These are phyloP conservation scores for Saiga tatarica DNA, from an alignment of 2,113 vertebrate genomes.

Conservation along the genomic window DNA sequence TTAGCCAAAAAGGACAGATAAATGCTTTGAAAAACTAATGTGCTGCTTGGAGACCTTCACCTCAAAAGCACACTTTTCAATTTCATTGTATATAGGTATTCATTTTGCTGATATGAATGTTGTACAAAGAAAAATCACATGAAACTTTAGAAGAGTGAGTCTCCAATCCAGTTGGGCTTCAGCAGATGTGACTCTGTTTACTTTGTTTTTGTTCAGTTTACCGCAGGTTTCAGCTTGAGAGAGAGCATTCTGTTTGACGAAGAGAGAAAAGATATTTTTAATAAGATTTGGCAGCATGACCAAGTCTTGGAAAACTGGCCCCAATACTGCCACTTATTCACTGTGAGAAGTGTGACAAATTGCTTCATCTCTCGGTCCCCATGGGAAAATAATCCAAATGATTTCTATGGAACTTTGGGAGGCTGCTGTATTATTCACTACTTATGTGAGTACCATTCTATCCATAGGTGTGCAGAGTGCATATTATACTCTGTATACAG, in stretches of 20 bases:
- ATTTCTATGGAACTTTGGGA: background rate
- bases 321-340: background rate
- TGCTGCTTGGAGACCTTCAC: background rate
- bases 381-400: background rate
- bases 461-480: background rate
- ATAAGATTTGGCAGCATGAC: accelerated
- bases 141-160: background rate
- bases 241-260: background rate
- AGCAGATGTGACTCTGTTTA: background rate
- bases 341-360: background rate
- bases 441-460: background rate
- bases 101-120: background rate
- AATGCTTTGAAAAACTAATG: background rate
- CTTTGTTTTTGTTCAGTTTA: background rate
- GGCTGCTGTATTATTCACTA: background rate
- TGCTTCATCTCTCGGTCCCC: background rate
- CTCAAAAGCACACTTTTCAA: background rate
- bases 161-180: background rate
- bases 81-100: background rate
- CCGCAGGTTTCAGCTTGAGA: background rate
- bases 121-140: background rate
- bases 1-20: background rate
- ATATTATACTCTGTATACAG: background rate
- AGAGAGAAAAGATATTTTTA: background rate
- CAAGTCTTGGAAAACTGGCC: background rate